Percentiles rank a stretch among this genome's conserved stretches.
phyloP scores from a whole-genome alignment of 2,113 vertebrate species.

The Ellobius talpinus region DNA sequence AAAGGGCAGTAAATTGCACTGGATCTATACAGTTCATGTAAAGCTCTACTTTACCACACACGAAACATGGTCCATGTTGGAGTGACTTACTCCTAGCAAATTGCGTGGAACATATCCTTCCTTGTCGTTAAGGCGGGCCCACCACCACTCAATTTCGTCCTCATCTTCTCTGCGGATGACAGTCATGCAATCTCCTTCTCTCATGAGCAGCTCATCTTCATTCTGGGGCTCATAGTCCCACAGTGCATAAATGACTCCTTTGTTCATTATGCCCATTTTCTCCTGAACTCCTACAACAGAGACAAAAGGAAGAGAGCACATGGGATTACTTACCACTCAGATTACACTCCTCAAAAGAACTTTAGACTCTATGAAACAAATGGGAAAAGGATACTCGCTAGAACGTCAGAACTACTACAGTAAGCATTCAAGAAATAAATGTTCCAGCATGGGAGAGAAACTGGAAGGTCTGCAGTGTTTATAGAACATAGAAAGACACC shows the following conservation, averaged over 20 bases:
- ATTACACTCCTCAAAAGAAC: fast-evolving
- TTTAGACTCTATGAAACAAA: neutral
- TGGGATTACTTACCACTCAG: neutral
- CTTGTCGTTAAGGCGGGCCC: constrained; percentile 91
- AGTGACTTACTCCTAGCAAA: constrained; percentile 93
- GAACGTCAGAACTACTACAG: neutral
- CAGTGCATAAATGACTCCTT: constrained; percentile 95
- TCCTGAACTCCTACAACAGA: constrained; percentile 94
- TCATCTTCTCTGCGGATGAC: constrained; percentile 94
- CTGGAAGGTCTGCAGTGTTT: neutral
- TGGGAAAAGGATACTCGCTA: neutral
- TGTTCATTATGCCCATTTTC: constrained; percentile 99
- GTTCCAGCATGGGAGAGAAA: too few species aligned
- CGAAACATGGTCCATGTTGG: fast-evolving
- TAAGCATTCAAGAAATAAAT: neutral
- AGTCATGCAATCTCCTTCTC: constrained; percentile 96
- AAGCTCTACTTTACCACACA: neutral
- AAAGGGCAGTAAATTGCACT: neutral
- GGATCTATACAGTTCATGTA: fast-evolving
- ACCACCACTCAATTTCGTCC: constrained; percentile 98
- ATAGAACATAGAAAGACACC: fast-evolving
- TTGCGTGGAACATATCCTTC: constrained; percentile 97
- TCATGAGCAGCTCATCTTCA: constrained; percentile 92
- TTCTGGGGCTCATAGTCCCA: constrained; percentile 95
- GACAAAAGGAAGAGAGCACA: neutral